Evolutionary conservation across 2,888 invertebrate species (phyloP).

Genomic region (Cancer borealis): DNA sequence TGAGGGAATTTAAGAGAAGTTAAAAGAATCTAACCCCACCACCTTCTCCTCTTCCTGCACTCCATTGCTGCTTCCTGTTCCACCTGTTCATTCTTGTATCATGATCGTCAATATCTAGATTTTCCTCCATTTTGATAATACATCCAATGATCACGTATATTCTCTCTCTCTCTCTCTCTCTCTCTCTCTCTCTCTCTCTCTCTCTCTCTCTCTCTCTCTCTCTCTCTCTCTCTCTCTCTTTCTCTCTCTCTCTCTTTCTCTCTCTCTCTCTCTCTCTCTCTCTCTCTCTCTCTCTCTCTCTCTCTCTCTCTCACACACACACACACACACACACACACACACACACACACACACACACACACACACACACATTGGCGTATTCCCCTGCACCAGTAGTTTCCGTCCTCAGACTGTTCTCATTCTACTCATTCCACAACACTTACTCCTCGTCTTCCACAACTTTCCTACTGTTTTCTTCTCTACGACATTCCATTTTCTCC

Average conservation of each 20-base stretch:
- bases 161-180: neutral
- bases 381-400: neutral
- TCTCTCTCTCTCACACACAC: neutral
- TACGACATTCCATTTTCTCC: neutral
- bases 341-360: too few relatives aligned
- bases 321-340: too few relatives aligned
- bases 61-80: neutral
- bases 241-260: constrained; percentile 55
- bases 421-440: neutral
- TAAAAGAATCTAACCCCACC: neutral
- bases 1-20: neutral
- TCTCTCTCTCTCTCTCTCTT: constrained; percentile 58
- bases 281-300: constrained; percentile 46
- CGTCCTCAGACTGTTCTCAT: neutral
- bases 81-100: neutral
- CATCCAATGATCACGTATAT: neutral
- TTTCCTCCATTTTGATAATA: neutral
- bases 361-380: neutral
- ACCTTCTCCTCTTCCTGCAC: neutral
- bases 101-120: neutral
- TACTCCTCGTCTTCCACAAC: neutral
- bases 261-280: constrained; percentile 56
- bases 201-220: constrained; percentile 51
- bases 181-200: constrained; percentile 16
- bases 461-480: neutral